Evolutionary conservation across 2,888 invertebrate genomes (phyloP).

Genomic region (Arrhopalites spinosus): DNA sequence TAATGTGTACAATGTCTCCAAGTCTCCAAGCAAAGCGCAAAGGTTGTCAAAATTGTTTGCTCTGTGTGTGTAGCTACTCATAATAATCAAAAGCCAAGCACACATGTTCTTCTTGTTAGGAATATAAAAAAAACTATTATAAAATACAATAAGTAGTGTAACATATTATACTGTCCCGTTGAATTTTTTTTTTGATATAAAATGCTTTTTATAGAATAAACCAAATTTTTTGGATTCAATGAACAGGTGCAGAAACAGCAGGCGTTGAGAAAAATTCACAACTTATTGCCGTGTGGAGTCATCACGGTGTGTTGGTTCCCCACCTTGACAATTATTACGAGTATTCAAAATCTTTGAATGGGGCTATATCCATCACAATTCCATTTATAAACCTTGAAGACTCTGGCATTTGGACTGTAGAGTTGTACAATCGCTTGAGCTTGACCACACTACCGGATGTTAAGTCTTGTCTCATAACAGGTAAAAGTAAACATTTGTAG

Average conservation of each 20-base stretch:
- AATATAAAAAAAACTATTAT: no score
- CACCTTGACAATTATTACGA: conserved; percentile 30
- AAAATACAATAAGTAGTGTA: not conserved
- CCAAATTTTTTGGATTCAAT: not conserved
- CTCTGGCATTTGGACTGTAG: conserved; percentile 28
- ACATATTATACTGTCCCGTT: not conserved
- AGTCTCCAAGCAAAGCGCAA: no score
- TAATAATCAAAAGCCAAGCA: not conserved
- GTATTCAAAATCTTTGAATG: conserved; percentile 8
- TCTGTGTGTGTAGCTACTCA: no score
- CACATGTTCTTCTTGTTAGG: no score
- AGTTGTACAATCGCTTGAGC: conserved; percentile 18
- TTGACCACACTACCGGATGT: not conserved
- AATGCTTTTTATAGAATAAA: not conserved
- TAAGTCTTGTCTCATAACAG: conserved; percentile 16
- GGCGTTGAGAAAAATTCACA: not conserved
- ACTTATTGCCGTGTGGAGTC: conserved; percentile 28
- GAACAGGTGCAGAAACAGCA: not conserved
- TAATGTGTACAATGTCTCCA: no score
- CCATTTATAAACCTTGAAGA: conserved; percentile 11
- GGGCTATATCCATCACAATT: not conserved
- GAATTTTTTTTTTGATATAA: not conserved
- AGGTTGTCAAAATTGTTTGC: no score
- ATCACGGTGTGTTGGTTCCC: conserved; percentile 18
- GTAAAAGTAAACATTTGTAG: not conserved